Evolutionary conservation across 1,140 invertebrate species (phyloP).

Genomic region (Bathynomus jamesi): DNA sequence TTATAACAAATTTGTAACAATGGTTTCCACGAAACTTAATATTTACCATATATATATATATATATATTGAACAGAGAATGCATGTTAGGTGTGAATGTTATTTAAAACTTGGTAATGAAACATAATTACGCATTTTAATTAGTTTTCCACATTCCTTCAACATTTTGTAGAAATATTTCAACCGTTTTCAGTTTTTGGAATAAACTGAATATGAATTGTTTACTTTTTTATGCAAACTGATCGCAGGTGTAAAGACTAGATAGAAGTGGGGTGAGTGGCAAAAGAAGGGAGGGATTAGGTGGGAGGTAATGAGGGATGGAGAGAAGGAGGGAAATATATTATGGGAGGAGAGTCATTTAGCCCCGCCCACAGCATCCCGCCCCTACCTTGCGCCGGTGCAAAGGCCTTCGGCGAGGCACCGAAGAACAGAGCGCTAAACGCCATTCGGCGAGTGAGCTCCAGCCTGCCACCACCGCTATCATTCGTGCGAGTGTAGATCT

Average conservation of each 20-base stretch:
- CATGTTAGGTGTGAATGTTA: background rate
- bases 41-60: conserved; percentile 2
- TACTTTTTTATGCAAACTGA: background rate
- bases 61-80: background rate
- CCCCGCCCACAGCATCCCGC: conserved; percentile 26
- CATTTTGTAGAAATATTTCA: background rate
- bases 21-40: too few relatives aligned
- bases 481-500: conserved; percentile 24
- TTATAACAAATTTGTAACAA: too few relatives aligned
- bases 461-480: conserved; percentile 23
- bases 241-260: conserved; percentile 4
- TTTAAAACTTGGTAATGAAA: background rate
- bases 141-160: background rate
- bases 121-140: background rate
- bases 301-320: conserved; percentile 7
- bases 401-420: conserved; percentile 12
- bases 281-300: background rate
- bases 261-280: background rate
- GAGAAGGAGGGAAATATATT: background rate
- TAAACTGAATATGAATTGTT: background rate
- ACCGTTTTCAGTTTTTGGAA: background rate
- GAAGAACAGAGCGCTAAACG: conserved; percentile 1
- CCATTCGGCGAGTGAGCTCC: conserved; percentile 29
- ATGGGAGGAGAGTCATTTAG: conserved; percentile 7
- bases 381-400: conserved; percentile 20